Evolutionary conservation across 2,797 vertebrate species (phyloP).

Genomic region (Epinephelus malabaricus): DNA sequence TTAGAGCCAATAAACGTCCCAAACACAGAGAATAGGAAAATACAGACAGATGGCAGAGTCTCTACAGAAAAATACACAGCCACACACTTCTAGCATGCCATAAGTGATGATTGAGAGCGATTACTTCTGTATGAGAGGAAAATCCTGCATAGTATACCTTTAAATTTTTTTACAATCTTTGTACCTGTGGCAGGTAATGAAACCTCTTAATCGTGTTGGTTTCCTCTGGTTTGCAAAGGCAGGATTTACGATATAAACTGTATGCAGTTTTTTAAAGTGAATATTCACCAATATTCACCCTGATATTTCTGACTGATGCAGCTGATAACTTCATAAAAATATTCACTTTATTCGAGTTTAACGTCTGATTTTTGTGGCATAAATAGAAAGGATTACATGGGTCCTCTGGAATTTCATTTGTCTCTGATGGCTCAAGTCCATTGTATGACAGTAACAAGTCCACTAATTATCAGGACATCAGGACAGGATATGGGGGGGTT

Average conservation of each 20-base stretch:
- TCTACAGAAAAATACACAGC: too few species aligned
- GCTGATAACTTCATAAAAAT: neutral
- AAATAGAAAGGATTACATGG: neutral
- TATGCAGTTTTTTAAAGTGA: neutral
- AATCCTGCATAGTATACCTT: too few species aligned
- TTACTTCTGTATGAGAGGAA: too few species aligned
- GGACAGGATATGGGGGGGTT: neutral
- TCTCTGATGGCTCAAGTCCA: neutral
- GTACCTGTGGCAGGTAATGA: neutral
- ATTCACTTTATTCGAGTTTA: neutral
- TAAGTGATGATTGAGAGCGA: too few species aligned
- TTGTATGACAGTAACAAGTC: neutral
- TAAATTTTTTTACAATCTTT: neutral
- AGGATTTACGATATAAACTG: neutral
- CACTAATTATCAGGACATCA: conserved; percentile 1
- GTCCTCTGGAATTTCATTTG: neutral
- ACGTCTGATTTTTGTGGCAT: neutral
- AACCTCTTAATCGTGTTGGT: neutral
- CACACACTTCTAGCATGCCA: too few species aligned
- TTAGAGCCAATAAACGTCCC: too few species aligned
- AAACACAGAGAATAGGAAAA: too few species aligned
- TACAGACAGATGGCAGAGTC: too few species aligned
- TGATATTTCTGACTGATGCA: neutral
- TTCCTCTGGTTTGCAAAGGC: neutral
- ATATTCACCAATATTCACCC: neutral